A percentile compares a stretch with the other conserved stretches of the same genome.
Evolutionary conservation across 2,797 vertebrate species (phyloP).

Genomic region (Thamnophis elegans): DNA sequence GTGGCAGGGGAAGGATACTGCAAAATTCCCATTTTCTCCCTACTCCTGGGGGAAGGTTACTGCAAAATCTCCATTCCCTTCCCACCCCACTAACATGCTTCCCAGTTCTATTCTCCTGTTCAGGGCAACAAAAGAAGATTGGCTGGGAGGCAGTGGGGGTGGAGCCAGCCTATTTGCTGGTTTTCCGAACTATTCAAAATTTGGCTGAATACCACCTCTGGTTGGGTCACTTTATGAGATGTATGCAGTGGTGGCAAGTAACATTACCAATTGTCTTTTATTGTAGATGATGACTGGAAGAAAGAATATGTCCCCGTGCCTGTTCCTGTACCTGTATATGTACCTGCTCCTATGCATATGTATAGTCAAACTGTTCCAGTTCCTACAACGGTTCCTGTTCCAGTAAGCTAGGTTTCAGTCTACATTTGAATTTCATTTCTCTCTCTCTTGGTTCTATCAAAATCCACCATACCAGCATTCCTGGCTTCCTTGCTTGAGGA

Average conservation of each 20-base stretch:
- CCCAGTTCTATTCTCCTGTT: too few relatives aligned
- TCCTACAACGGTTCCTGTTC: constrained; percentile 86
- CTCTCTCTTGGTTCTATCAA: neutral
- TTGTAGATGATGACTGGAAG: constrained; percentile 84
- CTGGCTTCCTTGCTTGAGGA: neutral
- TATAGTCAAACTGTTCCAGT: constrained; percentile 88
- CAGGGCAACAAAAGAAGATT: too few relatives aligned
- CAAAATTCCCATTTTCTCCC: too few relatives aligned
- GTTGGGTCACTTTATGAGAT: constrained; percentile 7
- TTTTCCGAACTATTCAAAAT: too few relatives aligned
- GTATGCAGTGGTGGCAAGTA: constrained; percentile 18
- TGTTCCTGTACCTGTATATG: constrained; percentile 93
- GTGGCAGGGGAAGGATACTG: too few relatives aligned
- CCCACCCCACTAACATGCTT: too few relatives aligned
- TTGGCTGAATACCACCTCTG: too few relatives aligned
- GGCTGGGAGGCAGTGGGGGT: too few relatives aligned
- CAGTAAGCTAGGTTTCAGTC: constrained; percentile 79
- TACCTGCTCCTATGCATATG: constrained; percentile 95
- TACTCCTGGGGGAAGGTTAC: too few relatives aligned
- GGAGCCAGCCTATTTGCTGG: too few relatives aligned
- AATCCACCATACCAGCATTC: neutral
- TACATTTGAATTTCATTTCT: neutral
- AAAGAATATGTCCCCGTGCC: constrained; percentile 93
- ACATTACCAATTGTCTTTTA: constrained; percentile 42
- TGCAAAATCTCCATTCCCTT: too few relatives aligned